phyloP scores from a whole-genome alignment of 1,140 invertebrate species.

The Cherax quadricarinatus region DNA sequence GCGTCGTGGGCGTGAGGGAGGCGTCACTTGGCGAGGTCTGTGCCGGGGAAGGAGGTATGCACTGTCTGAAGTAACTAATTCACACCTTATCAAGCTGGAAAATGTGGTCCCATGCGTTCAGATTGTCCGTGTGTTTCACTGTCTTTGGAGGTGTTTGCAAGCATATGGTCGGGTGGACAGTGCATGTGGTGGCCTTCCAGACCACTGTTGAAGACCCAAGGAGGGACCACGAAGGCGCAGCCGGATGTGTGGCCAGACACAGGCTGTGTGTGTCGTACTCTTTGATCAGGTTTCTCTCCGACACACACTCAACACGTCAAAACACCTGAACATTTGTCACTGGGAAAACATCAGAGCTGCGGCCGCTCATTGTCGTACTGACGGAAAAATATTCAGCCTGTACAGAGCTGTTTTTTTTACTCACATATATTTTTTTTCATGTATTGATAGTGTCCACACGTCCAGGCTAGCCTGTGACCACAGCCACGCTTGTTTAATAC shows the following conservation, averaged over 20 bases:
- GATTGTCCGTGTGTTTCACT: constrained; percentile 43
- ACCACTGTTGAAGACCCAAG: neutral
- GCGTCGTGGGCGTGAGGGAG: neutral
- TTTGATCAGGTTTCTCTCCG: neutral
- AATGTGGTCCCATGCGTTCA: constrained; percentile 52
- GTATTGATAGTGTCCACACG: no score
- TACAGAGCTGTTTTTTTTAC: no score
- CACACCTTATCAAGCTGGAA: constrained; percentile 65
- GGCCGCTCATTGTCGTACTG: no score
- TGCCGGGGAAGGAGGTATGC: constrained; percentile 41
- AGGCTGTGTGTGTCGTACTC: neutral
- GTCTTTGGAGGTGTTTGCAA: constrained; percentile 34
- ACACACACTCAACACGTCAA: neutral
- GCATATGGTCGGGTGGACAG: neutral
- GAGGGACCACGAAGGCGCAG: neutral
- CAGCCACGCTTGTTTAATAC: no score
- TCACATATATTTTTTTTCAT: no score
- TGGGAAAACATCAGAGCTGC: no score
- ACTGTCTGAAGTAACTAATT: constrained; percentile 59
- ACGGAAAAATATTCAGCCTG: no score
- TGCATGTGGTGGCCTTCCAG: neutral
- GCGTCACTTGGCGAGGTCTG: neutral
- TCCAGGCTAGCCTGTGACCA: no score
- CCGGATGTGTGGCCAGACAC: neutral
- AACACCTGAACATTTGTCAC: no score